Base-by-base conservation (phyloP, 2,113 vertebrate genomes). In the Nyctibius bracteatus region DNA sequence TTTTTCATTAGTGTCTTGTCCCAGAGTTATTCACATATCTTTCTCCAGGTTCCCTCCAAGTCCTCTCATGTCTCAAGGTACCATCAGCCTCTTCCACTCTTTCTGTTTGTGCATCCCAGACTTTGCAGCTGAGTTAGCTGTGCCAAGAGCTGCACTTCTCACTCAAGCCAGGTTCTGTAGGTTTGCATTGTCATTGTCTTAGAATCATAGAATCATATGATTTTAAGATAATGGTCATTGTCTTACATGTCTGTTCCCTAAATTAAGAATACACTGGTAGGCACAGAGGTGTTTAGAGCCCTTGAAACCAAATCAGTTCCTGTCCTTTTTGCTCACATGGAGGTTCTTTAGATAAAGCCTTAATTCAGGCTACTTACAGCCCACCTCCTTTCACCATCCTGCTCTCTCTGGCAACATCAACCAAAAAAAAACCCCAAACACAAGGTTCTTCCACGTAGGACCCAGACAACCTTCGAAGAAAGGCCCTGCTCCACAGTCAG, bases 71-170 rank as follows among this genome's bases (percentile, higher is more conserved):
- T 61, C 16, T 81, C 49, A 39, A 15, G 28, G 23, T 25, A 24
- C 43, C 35, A 39, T 16, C 25, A 9, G 3, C 31, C 49, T 78
- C 39, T 92, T 73, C 66, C 51, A 49, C 1, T 0, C 30, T 35
- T 51, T 0, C 1, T 51, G 51, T 10, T 23, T 43, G 22, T 14
- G 9, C 2, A 0, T 74, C 47, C 70, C 70, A 46, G 51, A 4
- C 21, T 67, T 49, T 4, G 5, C 41, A 13, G 0, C 17, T 30
- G 41, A 41, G 14, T 6, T 49, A 58, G 14, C 59, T 59, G 30
- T 59, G 66, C 66, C 35, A 43, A 59, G 82, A 81, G 58, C n/a
- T 58, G 74, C 59, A 44, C 17, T 72, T 65, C 49, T 72, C 43
- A 14, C 78, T 54, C 55, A 30, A 6, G 7, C 20, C 37, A 47